Percentiles rank a stretch among this genome's conserved stretches.
phyloP scores from a whole-genome alignment of 2,888 invertebrate genomes.

The Microdon myrmicae region DNA sequence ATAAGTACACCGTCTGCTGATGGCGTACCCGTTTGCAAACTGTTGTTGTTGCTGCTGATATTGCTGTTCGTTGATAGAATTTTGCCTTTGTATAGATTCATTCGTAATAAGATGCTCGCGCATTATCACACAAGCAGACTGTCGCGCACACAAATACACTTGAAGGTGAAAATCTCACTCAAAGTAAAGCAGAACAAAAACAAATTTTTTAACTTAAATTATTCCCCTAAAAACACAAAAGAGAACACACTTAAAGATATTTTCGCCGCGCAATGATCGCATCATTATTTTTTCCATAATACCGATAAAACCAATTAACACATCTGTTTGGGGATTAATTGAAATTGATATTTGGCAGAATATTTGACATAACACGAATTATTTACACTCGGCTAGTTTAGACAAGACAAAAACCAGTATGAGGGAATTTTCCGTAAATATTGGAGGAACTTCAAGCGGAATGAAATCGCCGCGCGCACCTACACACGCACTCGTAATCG shows the following conservation, averaged over 20 bases:
- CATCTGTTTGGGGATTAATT: too few relatives aligned
- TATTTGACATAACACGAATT: too few relatives aligned
- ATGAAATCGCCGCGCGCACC: constrained; percentile 49
- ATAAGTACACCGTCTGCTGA: background rate
- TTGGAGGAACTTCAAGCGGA: too few relatives aligned
- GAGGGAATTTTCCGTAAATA: constrained; percentile 48
- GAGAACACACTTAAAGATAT: constrained; percentile 3
- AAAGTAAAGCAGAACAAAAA: constrained; percentile 9
- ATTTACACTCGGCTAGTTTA: too few relatives aligned
- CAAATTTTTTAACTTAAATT: background rate
- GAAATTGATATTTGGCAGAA: too few relatives aligned
- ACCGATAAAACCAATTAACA: too few relatives aligned
- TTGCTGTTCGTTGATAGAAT: constrained; percentile 3
- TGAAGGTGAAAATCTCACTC: constrained; percentile 31
- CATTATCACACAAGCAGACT: constrained; percentile 39
- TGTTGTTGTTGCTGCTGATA: constrained; percentile 4
- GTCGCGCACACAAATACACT: constrained; percentile 23
- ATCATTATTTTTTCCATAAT: too few relatives aligned
- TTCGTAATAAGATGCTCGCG: constrained; percentile 47
- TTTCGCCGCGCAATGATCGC: constrained; percentile 1
- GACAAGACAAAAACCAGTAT: constrained; percentile 30
- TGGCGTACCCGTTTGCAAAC: too few relatives aligned
- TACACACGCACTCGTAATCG: constrained; percentile 14
- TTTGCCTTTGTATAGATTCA: constrained; percentile 48
- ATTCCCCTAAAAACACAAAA: background rate